phyloP scores from a whole-genome alignment of 2,797 vertebrate species.

The Furcifer pardalis region DNA sequence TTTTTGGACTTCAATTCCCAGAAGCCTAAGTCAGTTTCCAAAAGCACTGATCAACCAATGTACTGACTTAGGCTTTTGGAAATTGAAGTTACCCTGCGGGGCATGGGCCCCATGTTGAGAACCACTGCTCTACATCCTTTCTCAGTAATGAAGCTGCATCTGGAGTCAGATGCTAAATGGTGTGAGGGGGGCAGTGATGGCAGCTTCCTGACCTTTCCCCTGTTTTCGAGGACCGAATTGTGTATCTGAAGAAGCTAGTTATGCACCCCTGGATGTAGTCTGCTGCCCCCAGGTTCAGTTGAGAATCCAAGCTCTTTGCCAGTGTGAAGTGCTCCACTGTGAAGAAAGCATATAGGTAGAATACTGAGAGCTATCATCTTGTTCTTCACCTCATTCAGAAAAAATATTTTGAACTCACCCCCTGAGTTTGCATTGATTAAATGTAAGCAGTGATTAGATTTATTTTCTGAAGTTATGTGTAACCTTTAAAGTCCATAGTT shows the following conservation, averaged over 20 bases:
- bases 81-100: too few relatives aligned
- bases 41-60: too few relatives aligned
- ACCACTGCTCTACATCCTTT: too few relatives aligned
- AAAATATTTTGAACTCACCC: neutral
- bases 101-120: too few relatives aligned
- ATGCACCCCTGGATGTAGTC: neutral
- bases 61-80: too few relatives aligned
- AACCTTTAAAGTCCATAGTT: neutral
- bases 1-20: too few relatives aligned
- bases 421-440: neutral
- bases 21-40: too few relatives aligned
- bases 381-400: neutral
- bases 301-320: neutral
- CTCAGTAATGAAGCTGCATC: too few relatives aligned
- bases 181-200: neutral
- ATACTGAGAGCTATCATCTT: neutral
- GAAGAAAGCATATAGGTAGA: neutral
- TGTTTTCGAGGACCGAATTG: neutral
- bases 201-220: neutral
- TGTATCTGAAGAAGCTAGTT: neutral
- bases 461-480: conserved; percentile 4
- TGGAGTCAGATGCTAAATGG: neutral
- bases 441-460: neutral
- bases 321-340: neutral
- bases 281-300: neutral